A percentile compares a stretch with the other conserved stretches of the same genome.
Conservation (phyloP, 2,888 invertebrate species). For the Acanthosepion pharaonis region DNA sequence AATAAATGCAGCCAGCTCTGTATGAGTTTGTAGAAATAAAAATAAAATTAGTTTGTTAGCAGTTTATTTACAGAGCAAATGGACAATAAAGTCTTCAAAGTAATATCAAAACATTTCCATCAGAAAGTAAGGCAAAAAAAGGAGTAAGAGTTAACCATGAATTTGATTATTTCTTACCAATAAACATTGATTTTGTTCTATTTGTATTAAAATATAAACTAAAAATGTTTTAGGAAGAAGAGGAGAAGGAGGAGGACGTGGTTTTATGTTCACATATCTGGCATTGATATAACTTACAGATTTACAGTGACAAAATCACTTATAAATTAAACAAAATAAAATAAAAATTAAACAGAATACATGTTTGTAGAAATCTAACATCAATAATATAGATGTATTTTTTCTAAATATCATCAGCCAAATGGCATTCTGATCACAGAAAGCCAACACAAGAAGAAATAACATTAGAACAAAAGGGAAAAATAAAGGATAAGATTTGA, state of each 20-base stretch:
- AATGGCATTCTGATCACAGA: slow-evolving; percentile 17
- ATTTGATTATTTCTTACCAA: neutral
- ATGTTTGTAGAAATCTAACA: neutral
- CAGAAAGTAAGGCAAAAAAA: slow-evolving; percentile 33
- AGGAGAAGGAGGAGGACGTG: slow-evolving; percentile 33
- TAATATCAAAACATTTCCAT: slow-evolving; percentile 22
- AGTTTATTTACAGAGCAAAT: slow-evolving; percentile 33
- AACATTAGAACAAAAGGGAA: neutral
- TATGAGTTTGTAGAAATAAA: slow-evolving; percentile 14
- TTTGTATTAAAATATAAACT: slow-evolving; percentile 33
- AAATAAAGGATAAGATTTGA: neutral
- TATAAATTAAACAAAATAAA: neutral
- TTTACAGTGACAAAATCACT: neutral
- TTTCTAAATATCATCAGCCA: neutral
- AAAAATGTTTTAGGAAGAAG: neutral
- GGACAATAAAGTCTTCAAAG: slow-evolving; percentile 33
- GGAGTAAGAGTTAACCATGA: neutral
- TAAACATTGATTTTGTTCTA: slow-evolving; percentile 20
- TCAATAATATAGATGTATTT: neutral
- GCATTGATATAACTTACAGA: neutral
- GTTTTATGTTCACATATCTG: slow-evolving; percentile 33
- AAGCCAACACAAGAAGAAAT: neutral
- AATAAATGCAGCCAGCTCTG: slow-evolving; percentile 33
- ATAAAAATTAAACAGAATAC: neutral
- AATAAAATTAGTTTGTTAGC: slow-evolving; percentile 33